Base-by-base conservation (phyloP, 1,140 invertebrate species). In the Mya arenaria region DNA sequence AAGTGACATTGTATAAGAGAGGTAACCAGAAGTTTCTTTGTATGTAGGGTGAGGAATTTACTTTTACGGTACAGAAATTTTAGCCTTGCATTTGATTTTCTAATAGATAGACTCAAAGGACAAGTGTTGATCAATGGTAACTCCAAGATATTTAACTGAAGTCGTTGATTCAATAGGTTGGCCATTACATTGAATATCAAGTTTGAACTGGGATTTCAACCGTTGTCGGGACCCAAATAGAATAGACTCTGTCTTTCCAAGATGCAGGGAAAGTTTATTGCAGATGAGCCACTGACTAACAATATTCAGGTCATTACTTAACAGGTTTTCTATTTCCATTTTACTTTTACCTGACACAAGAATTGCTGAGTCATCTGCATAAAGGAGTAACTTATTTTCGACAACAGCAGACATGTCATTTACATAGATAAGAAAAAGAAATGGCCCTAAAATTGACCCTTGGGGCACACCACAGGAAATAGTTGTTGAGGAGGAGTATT, bases 291-390 rank as follows among this genome's bases (percentile, higher is more conserved):
- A 80, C n/a, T 72, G 6, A 55, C 39, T 66, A 34, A 78, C 71
- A 69, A 52, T 41, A 60, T 66, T 4, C 25, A 84, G 39, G 39
- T 66, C 82, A 34, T 56, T 10, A 28, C 25, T 17, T 19, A 83
- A 10, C 62, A 15, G 32, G 28, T 19, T 17, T 32, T 78, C 71
- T 39, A 84, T 56, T 30, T 73, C 39, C 44, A 19, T 17, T 44
- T 66, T 58, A 52, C 52, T 41, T 55, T 56, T 82, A 63, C 74
- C 55, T 17, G 82, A 83, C n/a, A 83, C 75, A 25, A 82, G 58
- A n/a, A 82, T 72, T 23, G 72, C 66, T 63, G 71, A 77, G 34
- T 85, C 83, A 65, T 85, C 84, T 52, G 78, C 73, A 85, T 82
- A 82, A 73, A 82, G 37, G 30, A 82, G 66, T 8, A 66, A 74